Base-by-base conservation (phyloP, 2,888 invertebrate genomes). In the Sipha maydis region DNA sequence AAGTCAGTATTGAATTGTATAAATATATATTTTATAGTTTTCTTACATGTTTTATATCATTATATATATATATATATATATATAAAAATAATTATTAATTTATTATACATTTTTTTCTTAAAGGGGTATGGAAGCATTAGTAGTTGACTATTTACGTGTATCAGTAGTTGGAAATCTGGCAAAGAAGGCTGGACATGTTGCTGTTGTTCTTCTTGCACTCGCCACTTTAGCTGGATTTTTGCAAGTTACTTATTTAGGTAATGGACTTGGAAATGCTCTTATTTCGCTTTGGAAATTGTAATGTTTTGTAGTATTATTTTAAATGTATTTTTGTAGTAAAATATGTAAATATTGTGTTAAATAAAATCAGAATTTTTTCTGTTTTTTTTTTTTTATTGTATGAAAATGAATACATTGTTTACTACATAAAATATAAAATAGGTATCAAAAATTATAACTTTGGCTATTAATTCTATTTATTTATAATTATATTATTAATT, bases 121-220 rank as follows among this genome's bases (percentile, higher is more conserved):
- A 4, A 88, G 88, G 88, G 88, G 88, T 25, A 25, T 88, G 75
- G 88, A 88, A 67, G 88, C 88, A 75, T 88, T 88, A 67, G 88
- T 88, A 41, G 80, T 88, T 34, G 88, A 88, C 48, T 88, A 88
- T 9, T 82, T 88, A 67, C 80, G 88, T 80, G 82, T 82, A 75
- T 75, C 88, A 76, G 88, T 82, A 21, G 88, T 88, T 0, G 88
- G 88, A 67, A 75, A 88, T 25, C 7, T 88, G 31, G 82, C 82
- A n/a, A 88, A 88, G 19, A 88, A 88, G 73, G 75, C 75, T 80
- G 88, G 88, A 48, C 73, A 88, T 75, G 41, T 34, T 14, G 67
- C 67, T 19, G n/a, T 88, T 82, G 0, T 67, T 75, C 41, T 82
- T n/a, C 41, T 82, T 56, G 38, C 88, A 19, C 9, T 88, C 25